Conservation (phyloP, 1,140 invertebrate genomes). For the Tribolium madens region DNA sequence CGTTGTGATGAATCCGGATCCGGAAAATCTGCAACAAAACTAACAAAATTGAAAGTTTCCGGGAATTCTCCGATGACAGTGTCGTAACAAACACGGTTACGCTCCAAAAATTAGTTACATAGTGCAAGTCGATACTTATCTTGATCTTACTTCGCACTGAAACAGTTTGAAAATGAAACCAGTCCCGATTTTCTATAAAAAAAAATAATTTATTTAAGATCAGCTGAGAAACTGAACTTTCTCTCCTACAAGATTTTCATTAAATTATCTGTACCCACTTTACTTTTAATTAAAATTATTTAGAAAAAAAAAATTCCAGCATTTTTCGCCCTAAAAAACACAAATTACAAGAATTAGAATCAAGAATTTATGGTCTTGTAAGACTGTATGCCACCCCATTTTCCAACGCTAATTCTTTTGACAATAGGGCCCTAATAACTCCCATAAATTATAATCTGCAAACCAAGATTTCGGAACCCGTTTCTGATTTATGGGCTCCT, state of each 20-base stretch:
- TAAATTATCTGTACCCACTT: too few species aligned
- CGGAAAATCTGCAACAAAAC: not conserved
- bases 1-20: not conserved
- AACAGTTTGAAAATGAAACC: not conserved
- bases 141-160: not conserved
- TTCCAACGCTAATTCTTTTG: not conserved
- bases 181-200: not conserved
- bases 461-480: not conserved
- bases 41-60: slow-evolving; percentile 16
- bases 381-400: not conserved
- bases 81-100: slow-evolving; percentile 7
- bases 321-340: too few species aligned
- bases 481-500: not conserved
- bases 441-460: not conserved
- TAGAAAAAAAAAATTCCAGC: too few species aligned
- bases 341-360: not conserved
- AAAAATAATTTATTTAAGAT: too few species aligned
- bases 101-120: slow-evolving; percentile 24
- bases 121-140: slow-evolving; percentile 9
- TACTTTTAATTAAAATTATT: too few species aligned
- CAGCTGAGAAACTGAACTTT: too few species aligned
- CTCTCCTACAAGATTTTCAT: too few species aligned
- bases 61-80: slow-evolving; percentile 6
- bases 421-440: not conserved
- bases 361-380: not conserved